These are phyloP conservation scores for Brachionus plicatilis DNA, from an alignment of 1,140 invertebrate genomes.

Conservation along the genomic window DNA sequence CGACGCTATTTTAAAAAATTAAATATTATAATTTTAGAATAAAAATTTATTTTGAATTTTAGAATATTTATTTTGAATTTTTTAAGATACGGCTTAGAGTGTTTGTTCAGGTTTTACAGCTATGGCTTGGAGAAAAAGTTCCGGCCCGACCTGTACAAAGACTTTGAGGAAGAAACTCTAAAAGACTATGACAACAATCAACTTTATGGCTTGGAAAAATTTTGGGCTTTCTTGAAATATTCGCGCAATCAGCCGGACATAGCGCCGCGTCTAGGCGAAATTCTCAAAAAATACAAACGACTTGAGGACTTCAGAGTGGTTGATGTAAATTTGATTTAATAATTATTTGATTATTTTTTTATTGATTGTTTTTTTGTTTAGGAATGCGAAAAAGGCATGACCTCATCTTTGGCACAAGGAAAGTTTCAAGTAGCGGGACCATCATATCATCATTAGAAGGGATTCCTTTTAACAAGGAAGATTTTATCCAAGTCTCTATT, in stretches of 20 bases:
- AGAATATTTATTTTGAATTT: conserved; percentile 50
- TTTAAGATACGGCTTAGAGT: conserved; percentile 71
- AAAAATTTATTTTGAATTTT: conserved; percentile 52
- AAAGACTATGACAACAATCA: conserved; percentile 77
- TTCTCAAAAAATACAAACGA: conserved; percentile 80
- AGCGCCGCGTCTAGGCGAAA: conserved; percentile 70
- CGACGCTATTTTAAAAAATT: not conserved
- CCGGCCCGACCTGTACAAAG: conserved; percentile 80
- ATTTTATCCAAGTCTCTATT: not conserved
- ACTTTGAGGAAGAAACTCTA: conserved; percentile 90
- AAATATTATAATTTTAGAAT: not conserved
- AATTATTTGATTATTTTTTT: not conserved
- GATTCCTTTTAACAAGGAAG: not conserved
- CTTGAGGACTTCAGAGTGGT: conserved; percentile 77
- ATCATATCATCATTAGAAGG: not conserved
- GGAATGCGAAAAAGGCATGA: conserved; percentile 1
- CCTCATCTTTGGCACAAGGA: not conserved
- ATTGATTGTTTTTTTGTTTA: not conserved
- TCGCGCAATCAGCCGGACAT: conserved; percentile 61
- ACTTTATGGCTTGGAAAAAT: conserved; percentile 95
- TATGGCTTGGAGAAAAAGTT: conserved; percentile 95
- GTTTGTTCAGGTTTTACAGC: conserved; percentile 95
- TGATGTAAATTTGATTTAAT: conserved; percentile 41
- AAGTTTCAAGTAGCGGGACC: not conserved
- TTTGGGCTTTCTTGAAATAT: conserved; percentile 91